These are phyloP conservation scores for Heliconius hermathena DNA, from an alignment of 1,140 invertebrate species.

Conservation along the genomic window DNA sequence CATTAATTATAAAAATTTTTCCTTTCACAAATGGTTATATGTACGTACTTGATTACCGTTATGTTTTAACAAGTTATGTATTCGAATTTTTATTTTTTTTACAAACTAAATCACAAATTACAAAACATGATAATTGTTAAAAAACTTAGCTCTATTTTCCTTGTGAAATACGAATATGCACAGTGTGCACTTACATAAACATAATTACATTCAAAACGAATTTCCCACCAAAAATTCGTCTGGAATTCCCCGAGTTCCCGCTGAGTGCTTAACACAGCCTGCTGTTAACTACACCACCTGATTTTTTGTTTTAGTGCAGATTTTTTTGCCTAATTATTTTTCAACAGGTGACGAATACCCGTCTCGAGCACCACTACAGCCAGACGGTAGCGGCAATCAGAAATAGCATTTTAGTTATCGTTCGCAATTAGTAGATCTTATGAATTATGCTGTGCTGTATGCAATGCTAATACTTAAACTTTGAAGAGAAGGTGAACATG, in stretches of 20 bases:
- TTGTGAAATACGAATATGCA: conserved; percentile 44
- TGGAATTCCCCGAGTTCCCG: conserved; percentile 60
- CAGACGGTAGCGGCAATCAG: conserved; percentile 66
- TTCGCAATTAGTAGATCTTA: conserved; percentile 72
- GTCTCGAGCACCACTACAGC: conserved; percentile 72
- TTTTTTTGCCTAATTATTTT: conserved; percentile 81
- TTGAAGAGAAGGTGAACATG: conserved; percentile 31
- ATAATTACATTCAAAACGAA: conserved; percentile 50
- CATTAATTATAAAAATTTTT: too few relatives aligned
- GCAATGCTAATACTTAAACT: conserved; percentile 29
- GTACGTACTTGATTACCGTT: too few relatives aligned
- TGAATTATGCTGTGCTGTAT: conserved; percentile 25
- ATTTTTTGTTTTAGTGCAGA: conserved; percentile 76
- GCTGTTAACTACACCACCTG: conserved; percentile 67
- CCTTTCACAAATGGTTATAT: too few relatives aligned
- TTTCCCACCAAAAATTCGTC: conserved; percentile 58
- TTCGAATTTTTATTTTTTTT: too few relatives aligned
- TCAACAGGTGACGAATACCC: conserved; percentile 80
- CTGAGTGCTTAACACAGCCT: conserved; percentile 71
- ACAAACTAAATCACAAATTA: neutral
- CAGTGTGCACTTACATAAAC: conserved; percentile 34
- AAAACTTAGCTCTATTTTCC: conserved; percentile 5
- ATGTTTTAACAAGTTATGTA: too few relatives aligned
- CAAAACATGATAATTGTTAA: neutral
- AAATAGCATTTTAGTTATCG: conserved; percentile 70